phyloP scores from a whole-genome alignment of 2,113 vertebrate species.

The Ptychochromis oligacanthus region DNA sequence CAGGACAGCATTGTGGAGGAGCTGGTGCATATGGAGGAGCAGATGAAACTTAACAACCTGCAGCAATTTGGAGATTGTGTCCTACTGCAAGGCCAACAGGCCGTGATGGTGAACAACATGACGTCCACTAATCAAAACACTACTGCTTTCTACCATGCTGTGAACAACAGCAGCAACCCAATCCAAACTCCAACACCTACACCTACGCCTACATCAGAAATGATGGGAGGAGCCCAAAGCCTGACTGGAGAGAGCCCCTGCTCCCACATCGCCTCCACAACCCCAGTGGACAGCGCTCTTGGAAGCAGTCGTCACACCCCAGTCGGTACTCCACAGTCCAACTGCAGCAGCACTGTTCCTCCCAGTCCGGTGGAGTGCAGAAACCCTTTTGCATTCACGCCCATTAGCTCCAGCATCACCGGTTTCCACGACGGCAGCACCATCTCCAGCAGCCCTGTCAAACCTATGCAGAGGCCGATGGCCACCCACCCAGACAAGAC shows the following conservation, averaged over 20 bases:
- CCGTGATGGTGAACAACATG: conserved; percentile 74
- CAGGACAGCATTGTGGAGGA: conserved; percentile 99
- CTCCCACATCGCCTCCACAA: conserved; percentile 87
- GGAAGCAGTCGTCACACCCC: conserved; percentile 95
- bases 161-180: conserved; percentile 86
- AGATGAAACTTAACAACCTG: conserved; percentile 91
- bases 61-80: conserved; percentile 84
- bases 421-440: conserved; percentile 92
- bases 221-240: conserved; percentile 86
- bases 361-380: conserved; percentile 97
- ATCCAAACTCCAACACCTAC: conserved; percentile 86
- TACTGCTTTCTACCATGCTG: conserved; percentile 84
- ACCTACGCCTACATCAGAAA: conserved; percentile 90
- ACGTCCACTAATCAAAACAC: conserved; percentile 82
- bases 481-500: conserved; percentile 98
- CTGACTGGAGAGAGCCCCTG: conserved; percentile 92
- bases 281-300: conserved; percentile 92
- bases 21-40: conserved; percentile 98
- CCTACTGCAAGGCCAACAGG: conserved; percentile 81
- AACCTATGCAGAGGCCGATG: conserved; percentile 98
- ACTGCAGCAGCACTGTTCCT: conserved; percentile 95
- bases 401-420: conserved; percentile 93
- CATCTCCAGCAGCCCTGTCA: conserved; percentile 94
- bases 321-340: conserved; percentile 93
- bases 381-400: conserved; percentile 97